These are phyloP conservation scores for Harpegnathos saltator DNA, from an alignment of 1,140 invertebrate genomes.

Conservation along the genomic window DNA sequence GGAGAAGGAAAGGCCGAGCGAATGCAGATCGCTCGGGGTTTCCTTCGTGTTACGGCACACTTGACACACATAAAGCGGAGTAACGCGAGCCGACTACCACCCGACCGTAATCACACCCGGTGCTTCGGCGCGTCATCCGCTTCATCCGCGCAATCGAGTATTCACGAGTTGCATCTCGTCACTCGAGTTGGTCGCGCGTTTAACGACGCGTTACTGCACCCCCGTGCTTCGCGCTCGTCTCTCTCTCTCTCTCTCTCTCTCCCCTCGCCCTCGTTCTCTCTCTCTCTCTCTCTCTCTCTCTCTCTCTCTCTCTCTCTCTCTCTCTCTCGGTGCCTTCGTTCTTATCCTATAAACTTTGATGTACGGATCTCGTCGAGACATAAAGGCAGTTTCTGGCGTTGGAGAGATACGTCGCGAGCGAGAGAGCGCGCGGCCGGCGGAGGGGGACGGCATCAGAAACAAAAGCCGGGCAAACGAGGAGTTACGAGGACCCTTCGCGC, in stretches of 20 bases:
- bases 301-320: no score
- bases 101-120: not conserved
- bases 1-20: no score
- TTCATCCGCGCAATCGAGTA: not conserved
- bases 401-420: constrained; percentile 48
- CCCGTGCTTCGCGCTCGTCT: constrained; percentile 35
- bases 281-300: not conserved
- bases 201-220: constrained; percentile 3
- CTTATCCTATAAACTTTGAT: constrained; percentile 45
- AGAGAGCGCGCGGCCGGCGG: constrained; percentile 17
- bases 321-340: constrained; percentile 1
- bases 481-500: constrained; percentile 75
- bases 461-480: constrained; percentile 76
- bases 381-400: constrained; percentile 47
- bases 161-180: constrained; percentile 18
- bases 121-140: no score
- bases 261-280: no score
- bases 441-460: constrained; percentile 64
- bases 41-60: not conserved
- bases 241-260: not conserved
- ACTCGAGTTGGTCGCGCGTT: constrained; percentile 7
- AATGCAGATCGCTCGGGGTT: no score
- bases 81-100: not conserved
- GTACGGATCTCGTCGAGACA: constrained; percentile 37
- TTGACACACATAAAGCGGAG: not conserved